Conservation (phyloP, 2,888 invertebrate genomes). For the Poecilobothrus nobilitatus region DNA sequence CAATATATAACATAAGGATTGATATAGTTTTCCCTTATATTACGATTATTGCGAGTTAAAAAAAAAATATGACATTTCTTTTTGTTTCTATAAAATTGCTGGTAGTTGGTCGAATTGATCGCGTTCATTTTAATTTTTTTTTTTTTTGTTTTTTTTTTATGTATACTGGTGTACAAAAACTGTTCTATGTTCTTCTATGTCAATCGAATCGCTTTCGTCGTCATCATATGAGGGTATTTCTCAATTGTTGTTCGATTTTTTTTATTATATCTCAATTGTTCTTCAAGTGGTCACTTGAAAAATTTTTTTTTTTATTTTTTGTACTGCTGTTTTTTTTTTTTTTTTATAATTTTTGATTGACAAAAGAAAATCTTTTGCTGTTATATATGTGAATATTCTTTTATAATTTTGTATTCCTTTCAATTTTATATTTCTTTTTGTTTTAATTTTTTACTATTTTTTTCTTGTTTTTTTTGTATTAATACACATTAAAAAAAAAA, state of each 20-base stretch:
- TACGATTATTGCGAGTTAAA: too few species aligned
- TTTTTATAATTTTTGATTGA: not conserved
- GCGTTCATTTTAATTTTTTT: not conserved
- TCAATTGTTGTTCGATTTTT: slow-evolving; percentile 8
- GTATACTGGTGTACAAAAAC: not conserved
- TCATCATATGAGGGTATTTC: slow-evolving; percentile 12
- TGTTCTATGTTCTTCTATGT: not conserved
- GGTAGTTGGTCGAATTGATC: not conserved
- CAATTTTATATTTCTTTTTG: too few species aligned
- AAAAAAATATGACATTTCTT: too few species aligned
- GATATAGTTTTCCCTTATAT: too few species aligned
- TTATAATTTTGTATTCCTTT: too few species aligned
- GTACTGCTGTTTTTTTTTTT: not conserved
- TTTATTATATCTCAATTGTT: slow-evolving; percentile 8
- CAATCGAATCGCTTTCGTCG: not conserved
- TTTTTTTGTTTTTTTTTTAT: not conserved
- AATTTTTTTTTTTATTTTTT: not conserved
- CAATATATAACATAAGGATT: too few species aligned
- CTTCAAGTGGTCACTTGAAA: slow-evolving; percentile 11
- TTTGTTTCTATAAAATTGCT: not conserved
- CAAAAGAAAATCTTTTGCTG: not conserved
- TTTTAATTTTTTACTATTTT: too few species aligned
- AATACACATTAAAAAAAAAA: too few species aligned
- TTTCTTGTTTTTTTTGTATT: too few species aligned
- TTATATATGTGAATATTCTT: too few species aligned